Evolutionary conservation across 1,140 invertebrate genomes (phyloP), one percentile per base, ranked within the genome.

Genomic region (Diorhabda sublineata): DNA sequence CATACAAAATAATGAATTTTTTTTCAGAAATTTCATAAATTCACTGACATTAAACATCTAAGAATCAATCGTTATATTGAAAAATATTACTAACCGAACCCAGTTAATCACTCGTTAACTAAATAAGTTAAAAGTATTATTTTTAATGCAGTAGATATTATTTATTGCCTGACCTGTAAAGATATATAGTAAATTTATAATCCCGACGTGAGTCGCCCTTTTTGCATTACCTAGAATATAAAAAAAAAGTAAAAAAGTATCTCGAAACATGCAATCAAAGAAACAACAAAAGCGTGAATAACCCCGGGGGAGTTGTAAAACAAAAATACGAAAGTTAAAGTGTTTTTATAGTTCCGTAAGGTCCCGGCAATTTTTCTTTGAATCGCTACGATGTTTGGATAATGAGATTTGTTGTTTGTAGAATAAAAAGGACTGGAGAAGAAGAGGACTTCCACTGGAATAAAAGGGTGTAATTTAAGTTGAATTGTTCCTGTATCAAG

Each of bases 251-350:
- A 52, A 52, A 52, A 52, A 52, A 52, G n/a, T n/a, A 52, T 52
- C 47, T n/a, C 47, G 6, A 52, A 52, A 52, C 47, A 52, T 52
- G 47, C 47, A 52, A 52, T 52, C 47, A 52, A 52, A 52, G 6
- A 52, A 52, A 52, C 47, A 52, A 52, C 47, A 52, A 52, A 52
- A 52, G 47, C 47, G 47, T 52, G 47, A 52, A 52, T 52, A 52
- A 52, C n/a, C 47, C 47, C 47, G 6, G n/a, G 47, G 47, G 47
- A 52, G 47, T 52, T 8, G 47, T 52, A 52, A 52, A 52, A 52
- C 47, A 52, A 52, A 52, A 52, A n/a, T 52, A 52, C 47, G 47
- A 52, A 52, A 52, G 47, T 52, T 52, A 52, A 52, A 52, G 47
- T 52, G 47, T 52, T 52, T 52, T 52, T 52, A 52, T 52, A 52